Evolutionary conservation across 1,140 invertebrate genomes (phyloP), one percentile per base, ranked within the genome.

Genomic region (Nylanderia fulva): DNA sequence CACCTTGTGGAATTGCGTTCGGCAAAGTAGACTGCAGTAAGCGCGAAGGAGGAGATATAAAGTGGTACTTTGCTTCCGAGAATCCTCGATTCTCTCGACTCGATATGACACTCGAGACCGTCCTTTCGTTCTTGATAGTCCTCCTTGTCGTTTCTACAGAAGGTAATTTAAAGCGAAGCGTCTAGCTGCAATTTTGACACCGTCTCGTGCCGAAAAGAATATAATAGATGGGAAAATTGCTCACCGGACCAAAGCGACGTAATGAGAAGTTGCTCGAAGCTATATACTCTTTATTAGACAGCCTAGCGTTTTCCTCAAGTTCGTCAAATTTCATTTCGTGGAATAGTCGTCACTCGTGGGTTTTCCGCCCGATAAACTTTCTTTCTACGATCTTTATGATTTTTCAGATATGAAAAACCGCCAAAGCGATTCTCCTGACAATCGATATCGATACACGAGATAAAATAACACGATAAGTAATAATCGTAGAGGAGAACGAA

Each of bases 21-120:
- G 76, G 63, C 52, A 69, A 76, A 84, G 87, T 75, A 79, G 80
- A 87, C 75, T 85, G 88, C 75, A 76, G 72, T 69, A 72, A 89
- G 88, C 85, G 60, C 61, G 52, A 80, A 60, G 69, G 63, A 77
- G 85, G 71, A 89, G 89, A 87, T 90, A 90, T 89, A 90, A 90
- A 90, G 89, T 87, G 89, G 88, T 89, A 84, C 88, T 90, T 90
- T 90, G 86, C 89, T 69, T 90, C 87, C 64, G 74, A 90, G 89
- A 90, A 90, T 90, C 85, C 89, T 90, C 89, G 89, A 90, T 90
- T 90, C 88, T 90, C 89, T 90, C 89, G 89, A 90, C 88, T 90
- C 89, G 89, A 90, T 90, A 90, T 90, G 89, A 90, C 88, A 90
- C 89, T 90, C 88, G 88, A 90, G 88, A 89, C 86, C 85, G 83